These are phyloP conservation scores for Crambe crambe DNA, from an alignment of 37 sponge, comb jelly and placozoan genomes.

Conservation along the genomic window DNA sequence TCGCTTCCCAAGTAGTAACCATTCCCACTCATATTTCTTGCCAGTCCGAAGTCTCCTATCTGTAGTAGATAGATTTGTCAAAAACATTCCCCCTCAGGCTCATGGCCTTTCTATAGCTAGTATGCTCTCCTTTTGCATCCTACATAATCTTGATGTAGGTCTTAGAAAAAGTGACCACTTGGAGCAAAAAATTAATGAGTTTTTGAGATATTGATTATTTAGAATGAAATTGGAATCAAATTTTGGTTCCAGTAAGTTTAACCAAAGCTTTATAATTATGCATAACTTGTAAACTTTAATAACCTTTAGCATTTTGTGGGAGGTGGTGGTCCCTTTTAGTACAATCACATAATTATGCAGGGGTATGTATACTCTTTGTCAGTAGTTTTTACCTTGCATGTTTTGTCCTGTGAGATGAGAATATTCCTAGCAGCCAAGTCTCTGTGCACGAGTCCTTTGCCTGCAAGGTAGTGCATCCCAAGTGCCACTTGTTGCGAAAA, in stretches of 20 bases:
- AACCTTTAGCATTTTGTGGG: no score
- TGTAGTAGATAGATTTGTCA: neutral
- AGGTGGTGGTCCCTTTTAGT: no score
- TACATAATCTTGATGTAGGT: neutral
- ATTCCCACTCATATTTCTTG: slow-evolving; percentile 43
- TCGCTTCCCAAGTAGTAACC: slow-evolving; percentile 46
- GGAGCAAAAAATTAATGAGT: no score
- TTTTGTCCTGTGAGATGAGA: slow-evolving; percentile 18
- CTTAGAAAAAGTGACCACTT: no score
- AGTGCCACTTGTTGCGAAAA: slow-evolving; percentile 40
- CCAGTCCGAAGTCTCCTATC: slow-evolving; percentile 81
- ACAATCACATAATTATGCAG: no score
- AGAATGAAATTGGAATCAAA: no score
- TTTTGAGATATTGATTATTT: no score
- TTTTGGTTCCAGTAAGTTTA: no score
- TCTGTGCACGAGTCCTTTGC: slow-evolving; percentile 29
- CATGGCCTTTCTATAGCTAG: no score
- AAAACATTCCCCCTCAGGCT: neutral
- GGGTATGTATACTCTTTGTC: no score
- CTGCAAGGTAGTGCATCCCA: slow-evolving; percentile 35
- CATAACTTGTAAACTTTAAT: no score
- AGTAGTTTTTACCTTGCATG: slow-evolving; percentile 39
- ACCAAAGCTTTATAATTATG: no score
- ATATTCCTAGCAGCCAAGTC: slow-evolving; percentile 40
- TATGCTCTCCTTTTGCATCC: neutral